Percentiles rank a stretch among this genome's conserved stretches.
Conservation (phyloP, 2,888 invertebrate species). For the Mayetiola destructor region DNA sequence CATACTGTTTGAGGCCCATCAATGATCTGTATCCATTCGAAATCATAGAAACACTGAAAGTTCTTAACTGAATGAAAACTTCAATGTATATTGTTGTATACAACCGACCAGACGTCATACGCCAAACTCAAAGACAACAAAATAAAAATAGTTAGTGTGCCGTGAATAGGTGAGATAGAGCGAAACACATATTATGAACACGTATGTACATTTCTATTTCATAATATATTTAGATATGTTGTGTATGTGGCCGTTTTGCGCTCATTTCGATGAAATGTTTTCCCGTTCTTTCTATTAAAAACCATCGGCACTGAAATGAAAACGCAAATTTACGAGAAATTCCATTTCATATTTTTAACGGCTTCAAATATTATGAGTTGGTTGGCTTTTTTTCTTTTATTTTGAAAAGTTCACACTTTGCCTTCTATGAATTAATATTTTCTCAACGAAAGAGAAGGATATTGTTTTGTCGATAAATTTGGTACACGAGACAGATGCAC, state of each 20-base stretch:
- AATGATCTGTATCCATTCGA: too few relatives aligned
- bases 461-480: too few relatives aligned
- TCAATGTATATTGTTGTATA: not conserved
- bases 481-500: too few relatives aligned
- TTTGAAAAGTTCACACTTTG: too few relatives aligned
- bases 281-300: too few relatives aligned
- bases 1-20: too few relatives aligned
- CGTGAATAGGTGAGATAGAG: conserved; percentile 2
- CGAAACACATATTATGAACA: not conserved
- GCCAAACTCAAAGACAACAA: not conserved
- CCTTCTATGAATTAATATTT: too few relatives aligned
- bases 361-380: too few relatives aligned
- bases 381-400: too few relatives aligned
- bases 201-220: not conserved
- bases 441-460: too few relatives aligned
- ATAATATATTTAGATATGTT: not conserved
- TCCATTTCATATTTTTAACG: not conserved
- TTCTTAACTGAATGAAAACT: not conserved
- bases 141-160: not conserved
- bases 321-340: not conserved
- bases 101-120: not conserved
- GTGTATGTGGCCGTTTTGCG: not conserved
- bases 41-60: not conserved
- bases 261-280: not conserved
- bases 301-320: not conserved